Percentiles rank a stretch among this genome's conserved stretches.
Evolutionary conservation across 2,113 vertebrate genomes (phyloP).

Genomic region (Labeo catla): DNA sequence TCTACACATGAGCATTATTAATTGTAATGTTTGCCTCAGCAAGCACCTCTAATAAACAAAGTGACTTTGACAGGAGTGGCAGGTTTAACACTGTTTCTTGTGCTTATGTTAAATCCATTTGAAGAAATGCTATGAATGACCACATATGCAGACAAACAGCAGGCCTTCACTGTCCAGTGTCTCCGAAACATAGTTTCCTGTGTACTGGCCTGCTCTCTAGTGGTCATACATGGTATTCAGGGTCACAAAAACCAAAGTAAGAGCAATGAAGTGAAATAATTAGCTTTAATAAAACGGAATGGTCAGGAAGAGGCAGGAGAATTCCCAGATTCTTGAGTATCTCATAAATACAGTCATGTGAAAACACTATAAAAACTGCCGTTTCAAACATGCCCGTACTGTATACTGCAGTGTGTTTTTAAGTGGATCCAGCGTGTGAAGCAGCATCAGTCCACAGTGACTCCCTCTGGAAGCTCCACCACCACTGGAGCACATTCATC

Average conservation of each 20-base stretch:
- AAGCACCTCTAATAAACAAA: not conserved
- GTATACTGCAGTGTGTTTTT: no score
- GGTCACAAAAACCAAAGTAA: not conserved
- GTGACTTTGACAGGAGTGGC: not conserved
- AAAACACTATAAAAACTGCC: not conserved
- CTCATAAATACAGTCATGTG: not conserved
- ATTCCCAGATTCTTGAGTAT: not conserved
- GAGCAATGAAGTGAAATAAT: not conserved
- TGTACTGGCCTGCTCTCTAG: not conserved
- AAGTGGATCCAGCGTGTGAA: not conserved
- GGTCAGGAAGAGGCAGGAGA: not conserved
- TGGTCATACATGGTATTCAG: not conserved
- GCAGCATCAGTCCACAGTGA: slow-evolving; percentile 67
- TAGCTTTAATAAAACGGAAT: not conserved
- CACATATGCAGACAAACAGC: not conserved
- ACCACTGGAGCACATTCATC: slow-evolving; percentile 93
- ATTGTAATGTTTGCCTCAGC: not conserved
- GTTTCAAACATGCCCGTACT: not conserved
- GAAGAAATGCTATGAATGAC: not conserved
- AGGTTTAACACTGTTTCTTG: not conserved
- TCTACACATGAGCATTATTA: not conserved
- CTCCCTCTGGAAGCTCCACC: slow-evolving; percentile 87
- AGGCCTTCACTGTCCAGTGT: not conserved
- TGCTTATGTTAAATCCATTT: no score
- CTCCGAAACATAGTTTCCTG: not conserved